Evolutionary conservation across 2,113 vertebrate genomes (phyloP).

Genomic region (Saccopteryx bilineata): DNA sequence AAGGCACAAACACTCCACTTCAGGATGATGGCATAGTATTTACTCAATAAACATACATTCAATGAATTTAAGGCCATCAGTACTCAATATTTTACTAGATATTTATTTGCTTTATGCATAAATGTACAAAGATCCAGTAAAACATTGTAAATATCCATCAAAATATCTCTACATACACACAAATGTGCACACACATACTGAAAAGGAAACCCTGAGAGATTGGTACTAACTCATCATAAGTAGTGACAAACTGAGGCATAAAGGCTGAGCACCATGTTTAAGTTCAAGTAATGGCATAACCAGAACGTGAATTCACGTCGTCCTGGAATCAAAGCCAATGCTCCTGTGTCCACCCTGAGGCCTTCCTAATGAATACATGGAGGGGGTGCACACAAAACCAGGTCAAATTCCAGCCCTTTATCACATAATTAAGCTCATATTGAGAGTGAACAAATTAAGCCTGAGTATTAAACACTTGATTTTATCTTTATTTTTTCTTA

Average conservation of each 20-base stretch:
- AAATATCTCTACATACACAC: neutral
- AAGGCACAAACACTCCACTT: neutral
- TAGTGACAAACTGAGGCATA: constrained; percentile 1
- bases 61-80: neutral
- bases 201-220: neutral
- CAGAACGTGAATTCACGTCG: neutral
- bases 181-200: neutral
- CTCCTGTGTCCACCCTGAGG: neutral
- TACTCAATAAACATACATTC: constrained; percentile 7
- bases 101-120: neutral
- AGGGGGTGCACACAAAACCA: neutral
- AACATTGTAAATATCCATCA: neutral
- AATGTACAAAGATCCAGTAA: neutral
- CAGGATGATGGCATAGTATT: neutral
- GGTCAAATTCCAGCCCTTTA: neutral
- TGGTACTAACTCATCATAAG: neutral
- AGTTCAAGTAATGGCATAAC: neutral
- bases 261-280: neutral
- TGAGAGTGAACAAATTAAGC: neutral
- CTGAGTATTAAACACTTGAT: neutral
- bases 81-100: neutral
- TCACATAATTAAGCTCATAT: neutral
- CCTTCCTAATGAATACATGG: neutral
- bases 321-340: neutral
- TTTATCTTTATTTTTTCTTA: neutral